These are phyloP conservation scores for Micronisus gabar DNA, from an alignment of 2,113 vertebrate species.

Conservation along the genomic window DNA sequence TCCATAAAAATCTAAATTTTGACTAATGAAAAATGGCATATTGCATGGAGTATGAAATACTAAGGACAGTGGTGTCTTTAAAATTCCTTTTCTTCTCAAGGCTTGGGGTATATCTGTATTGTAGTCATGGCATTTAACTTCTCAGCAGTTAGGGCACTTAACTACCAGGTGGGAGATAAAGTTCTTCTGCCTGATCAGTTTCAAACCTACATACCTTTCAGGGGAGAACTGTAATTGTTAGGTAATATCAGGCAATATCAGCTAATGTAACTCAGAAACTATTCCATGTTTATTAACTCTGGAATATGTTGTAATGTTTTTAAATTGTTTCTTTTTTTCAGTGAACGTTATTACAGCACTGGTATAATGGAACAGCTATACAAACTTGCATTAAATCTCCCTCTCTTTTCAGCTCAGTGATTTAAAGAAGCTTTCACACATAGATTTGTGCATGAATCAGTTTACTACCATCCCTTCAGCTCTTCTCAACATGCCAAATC, in stretches of 20 bases:
- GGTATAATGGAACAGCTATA: not conserved
- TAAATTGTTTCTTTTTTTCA: not conserved
- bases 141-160: not conserved
- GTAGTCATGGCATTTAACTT: not conserved
- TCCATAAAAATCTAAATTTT: not conserved
- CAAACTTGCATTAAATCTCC: not conserved
- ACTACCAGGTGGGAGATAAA: not conserved
- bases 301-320: not conserved
- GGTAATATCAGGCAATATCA: not conserved
- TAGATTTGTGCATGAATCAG: conserved; percentile 93
- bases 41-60: not conserved
- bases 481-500: conserved; percentile 82
- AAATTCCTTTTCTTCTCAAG: not conserved
- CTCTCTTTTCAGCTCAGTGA: conserved; percentile 77
- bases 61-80: not conserved
- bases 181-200: not conserved
- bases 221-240: not conserved
- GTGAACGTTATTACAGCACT: not conserved
- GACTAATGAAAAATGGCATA: not conserved
- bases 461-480: conserved; percentile 83
- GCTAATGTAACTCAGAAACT: not conserved
- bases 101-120: not conserved
- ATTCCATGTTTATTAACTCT: not conserved
- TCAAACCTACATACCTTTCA: not conserved
- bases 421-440: conserved; percentile 83